phyloP scores from a whole-genome alignment of 2,113 vertebrate species.

The Anolis carolinensis region DNA sequence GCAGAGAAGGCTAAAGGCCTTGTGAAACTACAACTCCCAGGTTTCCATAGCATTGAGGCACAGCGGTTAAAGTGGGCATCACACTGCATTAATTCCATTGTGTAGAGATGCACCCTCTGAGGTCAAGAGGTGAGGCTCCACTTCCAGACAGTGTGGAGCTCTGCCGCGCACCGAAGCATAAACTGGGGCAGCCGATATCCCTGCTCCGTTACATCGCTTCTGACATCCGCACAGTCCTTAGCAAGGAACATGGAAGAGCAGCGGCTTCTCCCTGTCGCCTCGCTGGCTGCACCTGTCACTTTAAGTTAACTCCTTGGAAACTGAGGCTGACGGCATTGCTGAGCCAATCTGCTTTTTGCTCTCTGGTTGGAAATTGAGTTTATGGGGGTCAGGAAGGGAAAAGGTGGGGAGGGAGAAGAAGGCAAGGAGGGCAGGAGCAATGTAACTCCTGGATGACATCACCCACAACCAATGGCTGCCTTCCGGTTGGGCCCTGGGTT shows the following conservation, averaged over 20 bases:
- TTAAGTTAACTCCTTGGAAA: slow-evolving; percentile 19
- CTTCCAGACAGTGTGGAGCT: background rate
- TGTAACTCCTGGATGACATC: slow-evolving; percentile 1
- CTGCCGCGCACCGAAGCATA: background rate
- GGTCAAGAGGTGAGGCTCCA: too few relatives aligned
- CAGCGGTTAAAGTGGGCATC: too few relatives aligned
- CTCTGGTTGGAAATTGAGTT: background rate
- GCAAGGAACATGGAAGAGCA: background rate
- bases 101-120: too few relatives aligned
- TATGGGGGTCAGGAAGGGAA: background rate
- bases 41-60: too few relatives aligned
- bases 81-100: too few relatives aligned
- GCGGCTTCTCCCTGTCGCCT: background rate
- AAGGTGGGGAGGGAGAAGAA: background rate
- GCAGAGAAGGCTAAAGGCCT: too few relatives aligned
- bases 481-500: too few relatives aligned
- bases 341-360: background rate
- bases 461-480: background rate
- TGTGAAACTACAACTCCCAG: too few relatives aligned
- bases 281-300: slow-evolving; percentile 8
- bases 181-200: background rate
- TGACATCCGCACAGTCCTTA: background rate
- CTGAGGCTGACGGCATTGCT: background rate
- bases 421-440: background rate
- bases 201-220: background rate